Percentiles rank a stretch among this genome's conserved stretches.
Evolutionary conservation across 2,888 invertebrate species (phyloP).

Genomic region (Flexamia atlantica): DNA sequence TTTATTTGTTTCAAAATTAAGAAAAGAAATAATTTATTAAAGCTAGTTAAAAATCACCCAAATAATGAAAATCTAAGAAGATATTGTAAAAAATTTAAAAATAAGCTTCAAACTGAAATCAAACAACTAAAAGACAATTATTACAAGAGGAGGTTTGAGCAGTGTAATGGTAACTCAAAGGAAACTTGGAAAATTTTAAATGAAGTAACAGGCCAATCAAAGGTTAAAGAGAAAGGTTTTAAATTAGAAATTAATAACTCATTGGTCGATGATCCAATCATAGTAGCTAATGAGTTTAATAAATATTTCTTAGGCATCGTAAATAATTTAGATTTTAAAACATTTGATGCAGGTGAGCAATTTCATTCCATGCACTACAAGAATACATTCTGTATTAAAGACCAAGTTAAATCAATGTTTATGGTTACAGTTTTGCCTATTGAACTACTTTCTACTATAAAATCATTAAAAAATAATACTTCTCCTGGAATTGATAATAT

Average conservation of each 20-base stretch:
- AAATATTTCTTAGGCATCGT: constrained; percentile 14
- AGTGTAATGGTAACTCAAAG: not conserved
- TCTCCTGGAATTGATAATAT: not conserved
- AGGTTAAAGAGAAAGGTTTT: not conserved
- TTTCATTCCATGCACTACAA: not conserved
- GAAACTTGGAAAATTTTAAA: constrained; percentile 25
- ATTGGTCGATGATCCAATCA: not conserved
- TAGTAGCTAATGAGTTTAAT: constrained; percentile 19
- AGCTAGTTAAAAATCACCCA: constrained; percentile 1
- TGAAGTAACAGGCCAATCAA: constrained; percentile 19
- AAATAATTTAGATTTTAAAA: not conserved
- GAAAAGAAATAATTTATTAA: constrained; percentile 10
- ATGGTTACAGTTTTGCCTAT: not conserved
- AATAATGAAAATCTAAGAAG: constrained; percentile 5
- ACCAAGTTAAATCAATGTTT: not conserved
- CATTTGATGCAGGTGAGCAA: not conserved
- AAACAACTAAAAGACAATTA: constrained; percentile 1
- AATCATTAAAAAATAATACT: not conserved
- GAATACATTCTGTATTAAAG: not conserved
- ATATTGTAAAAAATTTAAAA: constrained; percentile 8
- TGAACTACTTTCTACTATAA: not conserved
- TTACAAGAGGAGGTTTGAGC: not conserved
- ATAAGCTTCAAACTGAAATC: constrained; percentile 12
- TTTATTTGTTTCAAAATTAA: constrained; percentile 13
- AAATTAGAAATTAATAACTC: constrained; percentile 2